Evolutionary conservation across 2,113 vertebrate species (phyloP), one percentile per base, ranked within the genome.

Genomic region (Colinus virginianus): DNA sequence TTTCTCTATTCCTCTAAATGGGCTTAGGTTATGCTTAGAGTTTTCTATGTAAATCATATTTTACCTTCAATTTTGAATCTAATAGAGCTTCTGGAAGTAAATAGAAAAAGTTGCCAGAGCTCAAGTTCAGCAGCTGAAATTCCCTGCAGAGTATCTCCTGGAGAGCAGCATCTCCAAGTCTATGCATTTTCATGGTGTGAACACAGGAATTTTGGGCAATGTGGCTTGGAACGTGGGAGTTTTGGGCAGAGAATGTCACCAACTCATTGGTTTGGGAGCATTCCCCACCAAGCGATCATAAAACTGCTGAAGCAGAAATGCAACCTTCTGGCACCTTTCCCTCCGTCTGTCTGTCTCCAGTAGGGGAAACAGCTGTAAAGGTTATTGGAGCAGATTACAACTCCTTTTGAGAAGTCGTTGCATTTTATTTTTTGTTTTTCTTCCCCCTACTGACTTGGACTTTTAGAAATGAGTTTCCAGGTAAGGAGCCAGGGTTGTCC

Each of bases 61-160:
- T 75, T 71, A 4, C 23, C 8, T 71, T 46, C 15, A 26, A 10
- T 69, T 91, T 87, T 26, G 53, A 48, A 51, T 26, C 18, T 49
- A 10, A n/a, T 32, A 8, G 3, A 4, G 28, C 6, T 63, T 15
- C 15, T 42, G 3, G 58, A 53, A 46, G 7, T 36, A 34, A 53
- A 13, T n/a, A 53, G 26, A 20, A 34, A 21, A 18, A 11, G 14
- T 14, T 67, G 30, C 34, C 30, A 78, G 81, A 62, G 30, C 20
- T 78, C 51, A 51, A n/a, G 3, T 59, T 64, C 42, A 64, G 56
- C 48, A 26, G 63, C 45, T 1, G 0, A 66, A 72, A 72, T 32
- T 6, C 7, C 15, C 38, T 0, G 0, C 0, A 1, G 43, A 63
- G 36, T 49, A 10, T 59, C 7, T 59, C 8, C 42, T 1, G 0